These are phyloP conservation scores for Baryphthengus martii DNA, from an alignment of 2,113 vertebrate genomes.

Conservation along the genomic window DNA sequence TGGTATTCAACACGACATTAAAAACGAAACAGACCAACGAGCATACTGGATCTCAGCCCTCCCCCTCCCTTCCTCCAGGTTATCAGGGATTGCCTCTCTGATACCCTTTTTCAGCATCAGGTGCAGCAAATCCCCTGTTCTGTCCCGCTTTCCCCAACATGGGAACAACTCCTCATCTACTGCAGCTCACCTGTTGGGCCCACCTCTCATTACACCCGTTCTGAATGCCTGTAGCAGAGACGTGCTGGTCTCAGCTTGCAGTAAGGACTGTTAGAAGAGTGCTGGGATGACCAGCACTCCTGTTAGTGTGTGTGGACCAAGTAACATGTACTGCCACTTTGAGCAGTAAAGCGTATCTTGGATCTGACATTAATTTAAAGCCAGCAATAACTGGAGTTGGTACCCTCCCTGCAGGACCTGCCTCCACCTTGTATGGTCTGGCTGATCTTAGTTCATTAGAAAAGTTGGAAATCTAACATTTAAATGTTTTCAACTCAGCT, in stretches of 20 bases:
- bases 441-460: neutral
- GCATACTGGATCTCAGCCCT: neutral
- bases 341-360: neutral
- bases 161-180: neutral
- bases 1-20: neutral
- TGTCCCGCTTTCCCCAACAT: accelerated
- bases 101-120: neutral
- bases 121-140: neutral
- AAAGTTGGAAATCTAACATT: neutral
- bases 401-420: neutral
- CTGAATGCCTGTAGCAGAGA: neutral
- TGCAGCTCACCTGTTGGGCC: neutral
- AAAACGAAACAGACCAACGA: neutral
- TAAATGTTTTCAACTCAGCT: neutral
- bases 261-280: neutral
- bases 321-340: neutral
- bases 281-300: neutral
- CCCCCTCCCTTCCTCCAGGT: neutral
- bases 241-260: neutral
- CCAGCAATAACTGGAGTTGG: neutral
- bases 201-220: no score
- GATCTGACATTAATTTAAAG: neutral
- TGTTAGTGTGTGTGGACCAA: accelerated
- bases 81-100: neutral
- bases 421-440: neutral